These are phyloP conservation scores for Paramacrobiotus metropolitanus DNA, from an alignment of 1,140 invertebrate species.

Conservation along the genomic window DNA sequence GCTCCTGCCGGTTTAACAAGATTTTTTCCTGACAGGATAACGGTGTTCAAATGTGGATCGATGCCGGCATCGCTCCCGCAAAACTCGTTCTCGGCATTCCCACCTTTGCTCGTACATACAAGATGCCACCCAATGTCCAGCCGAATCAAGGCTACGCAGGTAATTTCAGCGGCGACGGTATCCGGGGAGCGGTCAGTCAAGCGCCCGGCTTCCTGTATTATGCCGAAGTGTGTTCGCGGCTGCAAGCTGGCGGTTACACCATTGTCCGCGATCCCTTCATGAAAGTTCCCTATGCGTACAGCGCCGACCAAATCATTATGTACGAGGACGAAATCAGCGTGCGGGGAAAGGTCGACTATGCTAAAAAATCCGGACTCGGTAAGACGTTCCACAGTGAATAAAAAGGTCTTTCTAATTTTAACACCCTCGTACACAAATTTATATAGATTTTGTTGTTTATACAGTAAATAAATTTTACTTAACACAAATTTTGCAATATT, in stretches of 20 bases:
- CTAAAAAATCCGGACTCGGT: too few species aligned
- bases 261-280: background rate
- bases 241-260: background rate
- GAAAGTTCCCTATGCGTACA: background rate
- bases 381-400: too few species aligned
- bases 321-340: background rate
- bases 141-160: background rate
- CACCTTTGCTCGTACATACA: background rate
- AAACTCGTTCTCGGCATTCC: slow-evolving; percentile 4
- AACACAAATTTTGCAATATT: too few species aligned
- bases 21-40: background rate
- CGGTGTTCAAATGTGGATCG: background rate
- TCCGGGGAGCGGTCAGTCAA: background rate
- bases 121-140: background rate
- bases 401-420: too few species aligned
- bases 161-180: background rate
- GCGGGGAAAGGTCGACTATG: background rate
- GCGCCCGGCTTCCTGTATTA: background rate
- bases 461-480: too few species aligned
- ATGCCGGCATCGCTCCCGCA: background rate
- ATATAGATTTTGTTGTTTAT: too few species aligned
- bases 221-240: background rate
- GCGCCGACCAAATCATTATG: background rate
- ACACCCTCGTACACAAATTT: too few species aligned
- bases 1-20: too few species aligned